Evolutionary conservation across 1,140 invertebrate genomes (phyloP), one percentile per base, ranked within the genome.

Genomic region (Zophobas morio): DNA sequence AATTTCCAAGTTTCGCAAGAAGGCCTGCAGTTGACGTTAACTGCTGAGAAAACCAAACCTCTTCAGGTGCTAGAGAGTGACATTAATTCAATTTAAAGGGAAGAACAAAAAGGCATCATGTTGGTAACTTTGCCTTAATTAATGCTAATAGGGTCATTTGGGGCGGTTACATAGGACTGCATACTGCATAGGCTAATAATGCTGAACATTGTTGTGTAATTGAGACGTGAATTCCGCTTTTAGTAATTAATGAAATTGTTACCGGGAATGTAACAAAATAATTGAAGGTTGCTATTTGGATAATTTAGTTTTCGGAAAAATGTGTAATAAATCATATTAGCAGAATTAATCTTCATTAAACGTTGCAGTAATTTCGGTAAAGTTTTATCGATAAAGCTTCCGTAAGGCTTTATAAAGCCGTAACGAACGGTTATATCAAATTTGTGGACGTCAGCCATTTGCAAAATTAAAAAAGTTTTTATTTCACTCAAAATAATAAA

Each of bases 11-110:
- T 66, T 66, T 66, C 60, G 33, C 60, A 42, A 66, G 39, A 39
- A 66, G 40, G 60, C 42, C 60, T 66, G 40, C 39, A 66, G 60
- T 66, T 66, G 60, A 66, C 60, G 60, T 66, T 66, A 66, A 66
- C 60, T 66, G 39, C 60, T 46, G 6, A 66, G 60, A 66, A 66
- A 66, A 66, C n/a, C 8, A 39, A 66, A 66, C 37, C 60, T 66
- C 60, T 66, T 66, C 60, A 66, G 60, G 60, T 66, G 42, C 34
- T 60, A 60, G n/a, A 40, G 60, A 66, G 39, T 66, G 60, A 39
- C 60, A 66, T 66, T 66, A 66, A 66, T 66, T 66, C 42, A 66
- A 66, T 66, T 42, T 42, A 66, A 39, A 66, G 60, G 56, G 36
- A 8, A 60, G 56, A 39, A 36, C 33, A 36, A 60, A 60, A 60